Evolutionary conservation across 2,113 vertebrate genomes (phyloP), one percentile per base, ranked within the genome.

Genomic region (Patagioenas fasciata): DNA sequence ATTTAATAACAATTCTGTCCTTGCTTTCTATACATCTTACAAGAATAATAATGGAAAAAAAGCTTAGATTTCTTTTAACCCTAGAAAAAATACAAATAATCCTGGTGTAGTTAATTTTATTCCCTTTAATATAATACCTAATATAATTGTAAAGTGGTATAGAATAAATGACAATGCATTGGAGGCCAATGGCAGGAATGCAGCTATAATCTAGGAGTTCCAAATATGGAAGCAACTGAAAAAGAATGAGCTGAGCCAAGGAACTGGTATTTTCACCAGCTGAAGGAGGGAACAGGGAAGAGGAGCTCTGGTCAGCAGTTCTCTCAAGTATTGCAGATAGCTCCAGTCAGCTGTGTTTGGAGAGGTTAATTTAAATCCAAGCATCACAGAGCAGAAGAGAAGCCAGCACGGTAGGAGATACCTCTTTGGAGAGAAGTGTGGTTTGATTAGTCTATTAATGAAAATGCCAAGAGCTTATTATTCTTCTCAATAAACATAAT

Each of bases 361-460:
- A 97, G 95, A 96, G 95, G 91, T 96, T 96, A 72, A 96, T 96
- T 96, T 78, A 93, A 87, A 91, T 62, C 85, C 89, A 42, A 82
- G 91, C 89, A 85, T n/a, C 44, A 50, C 2, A 50, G 85, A 91
- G 84, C 66, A 85, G 87, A 88, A 85, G 87, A 85, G 93, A 44
- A 87, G 81, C 80, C 89, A 93, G 54, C 84, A 57, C 2, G 19
- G 78, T 87, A 85, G 93, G 87, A 94, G 87, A 95, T 53, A 82
- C 62, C 74, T 97, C 91, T 91, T 94, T 93, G 47, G 87, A 95
- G 66, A 96, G 94, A 91, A 97, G 89, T 58, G 78, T 58, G 89
- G 78, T 96, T 94, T 96, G 96, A 96, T 96, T 96, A 95, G 84
- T 88, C 94, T 89, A 51, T 91, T 94, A 97, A 95, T 75, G 89